Evolutionary conservation across 2,888 invertebrate species (phyloP).

Genomic region (Cordilura impudica): DNA sequence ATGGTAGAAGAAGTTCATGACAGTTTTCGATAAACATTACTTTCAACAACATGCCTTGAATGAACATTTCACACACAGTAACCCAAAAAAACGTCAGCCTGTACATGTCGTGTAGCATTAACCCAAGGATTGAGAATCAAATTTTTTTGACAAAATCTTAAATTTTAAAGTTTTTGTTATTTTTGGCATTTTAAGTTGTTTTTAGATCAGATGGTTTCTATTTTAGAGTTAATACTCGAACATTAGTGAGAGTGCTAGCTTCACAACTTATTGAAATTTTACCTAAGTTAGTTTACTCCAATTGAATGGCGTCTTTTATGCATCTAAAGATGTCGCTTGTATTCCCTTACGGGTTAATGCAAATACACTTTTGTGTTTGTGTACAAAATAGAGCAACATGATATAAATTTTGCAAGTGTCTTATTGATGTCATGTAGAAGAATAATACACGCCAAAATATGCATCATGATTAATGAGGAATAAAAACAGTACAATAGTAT

Average conservation of each 20-base stretch:
- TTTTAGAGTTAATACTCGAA: too few species aligned
- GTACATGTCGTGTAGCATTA: too few species aligned
- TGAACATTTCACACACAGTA: slow-evolving; percentile 2
- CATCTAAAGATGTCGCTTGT: too few species aligned
- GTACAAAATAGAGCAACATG: neutral
- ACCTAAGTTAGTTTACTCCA: too few species aligned
- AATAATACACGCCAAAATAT: slow-evolving; percentile 1
- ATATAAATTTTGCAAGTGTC: slow-evolving; percentile 4
- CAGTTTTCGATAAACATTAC: slow-evolving; percentile 40
- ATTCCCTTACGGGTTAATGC: neutral
- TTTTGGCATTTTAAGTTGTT: too few species aligned
- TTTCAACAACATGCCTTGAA: slow-evolving; percentile 30
- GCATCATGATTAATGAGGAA: slow-evolving; percentile 39
- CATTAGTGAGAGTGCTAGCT: too few species aligned
- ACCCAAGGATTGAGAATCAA: too few species aligned
- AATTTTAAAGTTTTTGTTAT: too few species aligned
- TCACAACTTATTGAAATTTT: too few species aligned
- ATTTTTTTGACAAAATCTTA: too few species aligned
- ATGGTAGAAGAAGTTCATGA: slow-evolving; percentile 30
- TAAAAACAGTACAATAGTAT: slow-evolving; percentile 23
- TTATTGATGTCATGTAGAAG: neutral
- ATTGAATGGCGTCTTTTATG: too few species aligned
- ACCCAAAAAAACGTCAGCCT: slow-evolving; percentile 13
- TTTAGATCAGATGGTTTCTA: too few species aligned
- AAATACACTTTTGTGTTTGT: slow-evolving; percentile 2